Evolutionary conservation across 2,888 invertebrate species (phyloP).

Genomic region (Sphaerophoria rueppellii): DNA sequence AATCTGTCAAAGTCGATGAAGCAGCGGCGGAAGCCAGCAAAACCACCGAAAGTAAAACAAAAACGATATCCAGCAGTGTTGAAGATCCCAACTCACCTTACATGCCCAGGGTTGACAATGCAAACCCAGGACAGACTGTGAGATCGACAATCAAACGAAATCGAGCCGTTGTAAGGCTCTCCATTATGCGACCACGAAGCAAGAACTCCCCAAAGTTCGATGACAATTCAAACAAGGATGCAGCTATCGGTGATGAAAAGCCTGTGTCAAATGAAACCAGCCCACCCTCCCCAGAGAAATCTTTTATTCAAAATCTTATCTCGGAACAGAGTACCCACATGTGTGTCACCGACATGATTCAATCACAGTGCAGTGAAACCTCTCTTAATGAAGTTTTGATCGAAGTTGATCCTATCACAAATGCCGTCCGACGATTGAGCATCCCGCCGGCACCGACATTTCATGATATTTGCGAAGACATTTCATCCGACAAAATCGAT

Average conservation of each 20-base stretch:
- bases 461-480: conserved; percentile 84
- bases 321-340: conserved; percentile 51
- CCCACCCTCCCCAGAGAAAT: conserved; percentile 73
- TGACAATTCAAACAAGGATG: conserved; percentile 71
- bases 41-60: conserved; percentile 59
- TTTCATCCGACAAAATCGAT: conserved; percentile 83
- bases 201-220: conserved; percentile 74
- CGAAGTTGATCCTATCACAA: conserved; percentile 79
- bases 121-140: conserved; percentile 82
- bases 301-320: conserved; percentile 77
- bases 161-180: conserved; percentile 88
- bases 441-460: conserved; percentile 83
- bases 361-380: conserved; percentile 55
- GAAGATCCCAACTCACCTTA: conserved; percentile 50
- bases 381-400: conserved; percentile 76
- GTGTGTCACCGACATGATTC: conserved; percentile 74
- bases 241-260: conserved; percentile 63
- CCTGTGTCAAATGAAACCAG: conserved; percentile 81
- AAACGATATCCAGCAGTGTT: conserved; percentile 78
- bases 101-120: conserved; percentile 83
- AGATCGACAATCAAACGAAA: conserved; percentile 87
- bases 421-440: conserved; percentile 79
- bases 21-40: conserved; percentile 15
- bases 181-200: conserved; percentile 84
- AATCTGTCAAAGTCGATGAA: neutral